Evolutionary conservation across 2,113 vertebrate genomes (phyloP), one percentile per base, ranked within the genome.

Genomic region (Erinaceus europaeus): DNA sequence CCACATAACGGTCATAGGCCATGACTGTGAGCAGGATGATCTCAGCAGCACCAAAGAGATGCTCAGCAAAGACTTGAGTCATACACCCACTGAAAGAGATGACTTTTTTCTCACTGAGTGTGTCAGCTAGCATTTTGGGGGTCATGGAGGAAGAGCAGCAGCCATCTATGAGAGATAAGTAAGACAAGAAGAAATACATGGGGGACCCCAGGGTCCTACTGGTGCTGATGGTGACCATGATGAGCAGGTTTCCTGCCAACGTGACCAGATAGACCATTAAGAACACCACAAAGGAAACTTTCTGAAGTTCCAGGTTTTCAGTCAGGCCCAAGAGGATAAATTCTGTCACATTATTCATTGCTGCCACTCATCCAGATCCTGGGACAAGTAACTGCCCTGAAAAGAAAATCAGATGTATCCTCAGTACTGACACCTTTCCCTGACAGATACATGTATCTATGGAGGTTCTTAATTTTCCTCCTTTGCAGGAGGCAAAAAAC

Each of bases 171-270:
- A 94, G 55, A 12, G 93, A 94, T 44, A 95, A 88, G 29, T 91
- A 93, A 64, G 74, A 86, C 36, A 96, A 55, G 36, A 96, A 95
- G 69, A 95, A 95, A 50, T 94, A 96, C 91, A 95, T 95, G 1
- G 94, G 94, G 1, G 88, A 89, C 4, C 36, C 62, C 1, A 95
- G 86, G 20, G 42, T 4, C 15, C 6, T 61, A 32, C 87, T 88
- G 13, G 44, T 52, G 2, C 36, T 7, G 21, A 95, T 57, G 18
- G 89, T 94, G 23, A 94, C 25, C 9, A 95, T 73, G 18, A 95
- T 92, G 64, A 95, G 78, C 29, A 85, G 32, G 32, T 96, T 97
- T 1, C 94, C 95, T 21, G 48, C 77, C 77, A 94, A 21, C 1
- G 74, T 95, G 15, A 94, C 46, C 34, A 95, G 18, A 44, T 93